phyloP scores from a whole-genome alignment of 2,888 invertebrate genomes.

The Melieria omissa region DNA sequence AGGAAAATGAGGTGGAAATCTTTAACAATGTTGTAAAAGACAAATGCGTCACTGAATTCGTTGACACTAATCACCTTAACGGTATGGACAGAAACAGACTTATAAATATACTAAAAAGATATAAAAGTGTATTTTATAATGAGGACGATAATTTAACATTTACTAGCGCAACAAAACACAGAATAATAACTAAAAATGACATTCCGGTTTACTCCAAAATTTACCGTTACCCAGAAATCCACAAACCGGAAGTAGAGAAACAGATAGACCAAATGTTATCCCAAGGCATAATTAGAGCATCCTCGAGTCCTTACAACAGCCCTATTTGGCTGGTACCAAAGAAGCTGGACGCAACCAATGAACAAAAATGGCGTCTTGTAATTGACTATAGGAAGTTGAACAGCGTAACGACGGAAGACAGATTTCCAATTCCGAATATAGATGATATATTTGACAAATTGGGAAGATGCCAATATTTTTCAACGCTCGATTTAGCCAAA shows the following conservation, averaged over 20 bases:
- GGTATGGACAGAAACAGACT: no score
- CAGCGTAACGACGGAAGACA: constrained; percentile 42
- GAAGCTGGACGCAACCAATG: constrained; percentile 37
- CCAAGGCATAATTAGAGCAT: constrained; percentile 39
- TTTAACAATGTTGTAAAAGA: constrained; percentile 3
- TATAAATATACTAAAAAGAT: no score
- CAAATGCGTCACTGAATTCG: background rate
- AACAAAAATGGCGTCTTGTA: constrained; percentile 42
- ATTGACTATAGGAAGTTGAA: constrained; percentile 39
- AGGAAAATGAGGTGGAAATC: constrained; percentile 1
- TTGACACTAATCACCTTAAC: constrained; percentile 11
- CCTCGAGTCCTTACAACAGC: constrained; percentile 39
- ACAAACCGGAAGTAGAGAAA: constrained; percentile 38
- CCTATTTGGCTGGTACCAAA: constrained; percentile 43
- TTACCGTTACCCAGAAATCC: constrained; percentile 40
- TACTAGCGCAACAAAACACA: constrained; percentile 29
- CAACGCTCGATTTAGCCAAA: no score
- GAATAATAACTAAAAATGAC: constrained; percentile 35
- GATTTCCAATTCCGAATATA: no score
- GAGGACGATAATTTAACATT: constrained; percentile 32
- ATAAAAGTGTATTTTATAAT: constrained; percentile 28
- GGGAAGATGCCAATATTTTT: no score
- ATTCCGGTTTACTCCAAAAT: constrained; percentile 32
- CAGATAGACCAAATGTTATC: constrained; percentile 40
- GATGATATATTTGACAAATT: no score